These are phyloP conservation scores for Cerastoderma edule DNA, from an alignment of 2,888 invertebrate genomes.

Conservation along the genomic window DNA sequence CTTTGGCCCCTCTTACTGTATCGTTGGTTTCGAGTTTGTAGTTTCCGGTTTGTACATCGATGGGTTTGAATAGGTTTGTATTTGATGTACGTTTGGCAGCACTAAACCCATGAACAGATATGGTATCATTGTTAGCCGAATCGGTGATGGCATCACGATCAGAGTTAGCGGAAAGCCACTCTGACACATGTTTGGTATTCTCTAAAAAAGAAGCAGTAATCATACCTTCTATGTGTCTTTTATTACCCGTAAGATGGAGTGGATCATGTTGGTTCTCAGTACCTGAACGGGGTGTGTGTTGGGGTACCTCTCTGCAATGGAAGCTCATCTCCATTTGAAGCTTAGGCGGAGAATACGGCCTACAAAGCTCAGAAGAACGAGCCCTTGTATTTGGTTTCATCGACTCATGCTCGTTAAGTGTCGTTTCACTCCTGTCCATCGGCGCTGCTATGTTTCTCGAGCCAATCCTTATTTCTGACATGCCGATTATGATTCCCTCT, in stretches of 20 bases:
- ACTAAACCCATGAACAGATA: no score
- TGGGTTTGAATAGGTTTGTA: background rate
- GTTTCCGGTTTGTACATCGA: no score
- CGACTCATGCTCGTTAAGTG: background rate
- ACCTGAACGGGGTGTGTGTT: background rate
- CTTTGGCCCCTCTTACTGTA: background rate
- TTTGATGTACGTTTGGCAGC: background rate
- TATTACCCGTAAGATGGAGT: background rate
- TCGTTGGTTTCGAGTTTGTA: no score
- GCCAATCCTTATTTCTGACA: background rate
- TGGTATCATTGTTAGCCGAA: background rate
- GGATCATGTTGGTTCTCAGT: background rate
- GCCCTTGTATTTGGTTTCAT: background rate
- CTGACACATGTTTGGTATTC: background rate
- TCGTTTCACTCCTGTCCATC: background rate
- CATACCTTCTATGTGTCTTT: background rate
- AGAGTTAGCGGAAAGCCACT: background rate
- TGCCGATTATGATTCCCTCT: background rate
- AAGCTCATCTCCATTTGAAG: slow-evolving; percentile 13
- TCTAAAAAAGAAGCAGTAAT: background rate
- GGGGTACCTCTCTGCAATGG: background rate
- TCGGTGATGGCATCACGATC: background rate
- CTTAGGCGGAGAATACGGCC: background rate
- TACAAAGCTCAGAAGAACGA: background rate
- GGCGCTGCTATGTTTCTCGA: background rate